Evolutionary conservation across 2,888 invertebrate species (phyloP), one percentile per base, ranked within the genome.

Genomic region (Scrobipalpa costella): DNA sequence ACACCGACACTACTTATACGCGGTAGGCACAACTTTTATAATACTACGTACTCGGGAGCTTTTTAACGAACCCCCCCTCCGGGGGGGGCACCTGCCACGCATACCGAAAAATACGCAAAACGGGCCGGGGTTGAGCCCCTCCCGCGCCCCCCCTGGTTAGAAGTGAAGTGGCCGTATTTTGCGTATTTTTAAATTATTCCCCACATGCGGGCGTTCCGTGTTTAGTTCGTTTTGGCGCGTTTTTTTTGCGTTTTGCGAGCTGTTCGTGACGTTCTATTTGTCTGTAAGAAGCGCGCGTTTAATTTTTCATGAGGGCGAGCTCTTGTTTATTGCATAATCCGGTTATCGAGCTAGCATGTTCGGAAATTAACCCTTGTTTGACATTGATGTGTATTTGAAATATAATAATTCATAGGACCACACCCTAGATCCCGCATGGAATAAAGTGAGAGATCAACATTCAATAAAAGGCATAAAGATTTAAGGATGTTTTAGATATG

Each of bases 21-120:
- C 86, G 84, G 90, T 90, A 90, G 90, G 90, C 90, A 84, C 88
- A 90, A 90, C 90, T 91, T 91, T 91, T 91, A 91, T 91, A 91
- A 90, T 90, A 89, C 89, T 90, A 90, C 89, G 88, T 90, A 90
- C 88, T 88, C 86, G 81, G 88, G 84, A 77, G 90, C 87, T 90
- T 91, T 91, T 91, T 90, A 90, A 90, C 90, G 89, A 90, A 90
- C 88, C 84, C 83, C 84, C 89, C 80, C 66, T 60, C 13, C 13
- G 68, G 76, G 87, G 87, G 86, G 73, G 86, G 80, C 70, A 80
- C 90, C 90, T 91, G 90, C 89, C 88, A 90, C 90, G 90, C 90
- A 62, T 64, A 64, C 67, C 90, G 89, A 91, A 77, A 91, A 91
- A 87, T 90, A 90, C 90, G 90, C 90, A 90, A 90, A 91, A 88